Evolutionary conservation across 1,140 invertebrate genomes (phyloP).

Genomic region (Aphis craccivora): DNA sequence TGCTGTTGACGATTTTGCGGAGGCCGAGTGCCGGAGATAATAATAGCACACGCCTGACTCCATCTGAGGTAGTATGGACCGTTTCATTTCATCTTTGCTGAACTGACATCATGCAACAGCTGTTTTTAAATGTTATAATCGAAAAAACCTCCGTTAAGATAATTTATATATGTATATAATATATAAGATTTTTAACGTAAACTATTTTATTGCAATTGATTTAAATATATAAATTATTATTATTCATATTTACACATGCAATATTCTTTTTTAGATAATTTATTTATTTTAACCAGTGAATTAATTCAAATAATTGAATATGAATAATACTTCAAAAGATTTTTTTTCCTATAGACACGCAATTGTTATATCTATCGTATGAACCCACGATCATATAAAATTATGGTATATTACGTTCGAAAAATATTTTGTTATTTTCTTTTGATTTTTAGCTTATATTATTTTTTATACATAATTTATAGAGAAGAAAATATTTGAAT

Average conservation of each 20-base stretch:
- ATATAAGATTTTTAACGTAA: background rate
- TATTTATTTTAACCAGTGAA: no score
- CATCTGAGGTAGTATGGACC: conserved; percentile 53
- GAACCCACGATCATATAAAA: no score
- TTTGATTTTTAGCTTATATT: no score
- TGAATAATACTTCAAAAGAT: background rate
- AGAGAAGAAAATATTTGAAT: background rate
- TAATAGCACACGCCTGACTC: conserved; percentile 56
- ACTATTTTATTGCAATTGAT: background rate
- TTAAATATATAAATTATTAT: background rate
- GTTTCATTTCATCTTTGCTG: conserved; percentile 29
- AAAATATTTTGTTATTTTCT: no score
- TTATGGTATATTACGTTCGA: no score
- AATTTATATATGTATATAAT: background rate
- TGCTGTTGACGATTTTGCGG: conserved; percentile 50
- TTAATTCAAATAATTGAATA: background rate
- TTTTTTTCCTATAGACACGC: background rate
- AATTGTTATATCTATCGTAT: no score
- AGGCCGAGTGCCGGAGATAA: conserved; percentile 47
- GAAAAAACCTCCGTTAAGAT: background rate
- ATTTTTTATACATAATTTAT: background rate
- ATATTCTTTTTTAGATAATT: background rate
- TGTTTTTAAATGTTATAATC: conserved; percentile 39
- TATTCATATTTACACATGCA: background rate
- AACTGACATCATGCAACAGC: conserved; percentile 34